These are phyloP conservation scores for Pteropus rufus DNA, from an alignment of 2,797 vertebrate genomes.

Conservation along the genomic window DNA sequence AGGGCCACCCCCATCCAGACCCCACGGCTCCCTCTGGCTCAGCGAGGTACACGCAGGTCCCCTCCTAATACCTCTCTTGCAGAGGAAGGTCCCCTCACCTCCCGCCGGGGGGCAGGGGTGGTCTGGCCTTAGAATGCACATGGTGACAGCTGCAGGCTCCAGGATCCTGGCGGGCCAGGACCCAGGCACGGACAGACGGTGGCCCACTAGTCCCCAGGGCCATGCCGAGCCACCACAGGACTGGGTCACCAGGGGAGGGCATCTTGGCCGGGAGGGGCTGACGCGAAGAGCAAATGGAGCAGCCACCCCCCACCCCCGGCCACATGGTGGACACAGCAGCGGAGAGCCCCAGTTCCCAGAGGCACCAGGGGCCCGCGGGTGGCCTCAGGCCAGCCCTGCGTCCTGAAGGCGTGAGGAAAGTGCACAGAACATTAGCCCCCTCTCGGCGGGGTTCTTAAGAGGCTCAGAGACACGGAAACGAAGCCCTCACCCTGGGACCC, in stretches of 20 bases:
- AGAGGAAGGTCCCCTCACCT: too few species aligned
- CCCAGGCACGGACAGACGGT: rapidly evolving
- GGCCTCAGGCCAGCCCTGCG: too few species aligned
- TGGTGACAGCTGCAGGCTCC: background rate
- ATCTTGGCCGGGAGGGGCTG: background rate
- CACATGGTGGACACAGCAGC: rapidly evolving
- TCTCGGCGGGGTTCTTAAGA: rapidly evolving
- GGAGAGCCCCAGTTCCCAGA: rapidly evolving
- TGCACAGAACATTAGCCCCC: rapidly evolving
- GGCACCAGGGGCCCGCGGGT: rapidly evolving
- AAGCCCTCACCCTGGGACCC: rapidly evolving
- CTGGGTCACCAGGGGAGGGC: too few species aligned
- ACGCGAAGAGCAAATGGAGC: background rate
- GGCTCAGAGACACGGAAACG: background rate
- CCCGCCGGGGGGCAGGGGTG: background rate
- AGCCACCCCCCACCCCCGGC: rapidly evolving
- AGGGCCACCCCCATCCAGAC: background rate
- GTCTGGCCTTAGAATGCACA: background rate
- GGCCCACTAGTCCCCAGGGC: background rate
- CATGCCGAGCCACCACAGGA: rapidly evolving
- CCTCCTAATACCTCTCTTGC: background rate
- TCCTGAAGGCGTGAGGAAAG: background rate
- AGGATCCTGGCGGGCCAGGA: background rate
- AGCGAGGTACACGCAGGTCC: rapidly evolving
- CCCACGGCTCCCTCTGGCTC: background rate